Evolutionary conservation across 2,888 invertebrate genomes (phyloP).

Genomic region (Mayetiola destructor): DNA sequence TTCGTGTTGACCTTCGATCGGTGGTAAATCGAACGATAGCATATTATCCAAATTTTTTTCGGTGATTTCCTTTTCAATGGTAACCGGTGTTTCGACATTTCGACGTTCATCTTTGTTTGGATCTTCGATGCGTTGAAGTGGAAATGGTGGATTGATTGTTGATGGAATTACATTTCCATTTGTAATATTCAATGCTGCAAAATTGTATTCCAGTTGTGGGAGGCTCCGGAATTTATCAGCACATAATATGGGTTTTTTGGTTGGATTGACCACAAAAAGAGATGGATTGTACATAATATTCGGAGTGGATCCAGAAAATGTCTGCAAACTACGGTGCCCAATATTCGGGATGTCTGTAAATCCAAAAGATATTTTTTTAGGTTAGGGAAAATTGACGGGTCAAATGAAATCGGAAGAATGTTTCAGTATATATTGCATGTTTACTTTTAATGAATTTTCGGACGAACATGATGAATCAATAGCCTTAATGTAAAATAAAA

Average conservation of each 20-base stretch:
- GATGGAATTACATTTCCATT: background rate
- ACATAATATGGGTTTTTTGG: background rate
- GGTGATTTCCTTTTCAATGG: constrained; percentile 2
- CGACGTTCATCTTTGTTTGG: background rate
- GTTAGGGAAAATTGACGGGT: background rate
- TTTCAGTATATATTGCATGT: too few species aligned
- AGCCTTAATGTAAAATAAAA: too few species aligned
- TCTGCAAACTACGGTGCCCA: background rate
- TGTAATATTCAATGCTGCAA: background rate
- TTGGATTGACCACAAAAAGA: too few species aligned
- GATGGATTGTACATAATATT: background rate
- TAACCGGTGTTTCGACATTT: constrained; percentile 12
- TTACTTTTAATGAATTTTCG: background rate
- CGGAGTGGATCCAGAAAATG: background rate
- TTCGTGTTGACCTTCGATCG: constrained; percentile 23
- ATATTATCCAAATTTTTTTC: background rate
- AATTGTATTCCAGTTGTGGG: background rate
- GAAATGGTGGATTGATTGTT: background rate
- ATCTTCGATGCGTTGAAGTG: constrained; percentile 6
- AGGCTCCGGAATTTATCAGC: background rate
- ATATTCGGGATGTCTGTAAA: background rate
- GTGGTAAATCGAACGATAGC: constrained; percentile 1
- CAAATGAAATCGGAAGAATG: background rate
- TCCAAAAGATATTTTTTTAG: background rate
- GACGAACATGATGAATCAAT: background rate